Percentiles rank a stretch among this genome's conserved stretches.
phyloP scores from a whole-genome alignment of 2,797 vertebrate genomes.

The Cyclura pinguis region DNA sequence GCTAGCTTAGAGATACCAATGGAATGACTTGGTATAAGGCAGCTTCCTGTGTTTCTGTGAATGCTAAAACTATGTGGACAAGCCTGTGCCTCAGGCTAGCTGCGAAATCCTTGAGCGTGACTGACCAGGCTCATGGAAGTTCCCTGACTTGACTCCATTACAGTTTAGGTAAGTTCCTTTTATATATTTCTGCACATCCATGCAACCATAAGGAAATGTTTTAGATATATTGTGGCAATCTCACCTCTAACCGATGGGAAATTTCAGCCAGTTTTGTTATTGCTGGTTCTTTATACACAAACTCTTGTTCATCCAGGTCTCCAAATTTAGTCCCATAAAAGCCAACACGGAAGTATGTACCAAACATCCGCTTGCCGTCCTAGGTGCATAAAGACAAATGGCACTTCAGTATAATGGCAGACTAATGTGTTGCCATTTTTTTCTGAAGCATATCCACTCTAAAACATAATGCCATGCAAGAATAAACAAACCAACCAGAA shows the following conservation, averaged over 20 bases:
- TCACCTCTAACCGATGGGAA: slow-evolving; percentile 96
- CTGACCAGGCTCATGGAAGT: neutral
- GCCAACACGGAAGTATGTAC: slow-evolving; percentile 98
- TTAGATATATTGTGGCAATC: slow-evolving; percentile 21
- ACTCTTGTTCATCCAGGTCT: slow-evolving; percentile 98
- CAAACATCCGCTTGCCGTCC: slow-evolving; percentile 99
- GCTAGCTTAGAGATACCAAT: too few species aligned
- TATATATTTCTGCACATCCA: neutral
- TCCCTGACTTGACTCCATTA: neutral
- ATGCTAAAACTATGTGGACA: neutral
- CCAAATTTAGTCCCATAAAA: slow-evolving; percentile 97
- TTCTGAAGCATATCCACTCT: slow-evolving; percentile 16
- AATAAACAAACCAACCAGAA: slow-evolving; percentile 43
- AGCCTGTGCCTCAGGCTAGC: neutral
- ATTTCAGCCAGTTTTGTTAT: slow-evolving; percentile 98
- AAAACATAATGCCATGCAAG: slow-evolving; percentile 55
- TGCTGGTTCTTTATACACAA: slow-evolving; percentile 98
- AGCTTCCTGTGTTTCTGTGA: neutral
- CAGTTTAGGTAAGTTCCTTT: neutral
- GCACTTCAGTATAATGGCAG: slow-evolving; percentile 59
- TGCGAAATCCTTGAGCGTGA: neutral
- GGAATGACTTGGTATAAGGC: too few species aligned
- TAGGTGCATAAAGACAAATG: slow-evolving; percentile 78
- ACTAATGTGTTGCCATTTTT: neutral
- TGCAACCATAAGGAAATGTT: neutral